Evolutionary conservation across 2,797 vertebrate genomes (phyloP), one percentile per base, ranked within the genome.

Genomic region (Coregonus ussuriensis): DNA sequence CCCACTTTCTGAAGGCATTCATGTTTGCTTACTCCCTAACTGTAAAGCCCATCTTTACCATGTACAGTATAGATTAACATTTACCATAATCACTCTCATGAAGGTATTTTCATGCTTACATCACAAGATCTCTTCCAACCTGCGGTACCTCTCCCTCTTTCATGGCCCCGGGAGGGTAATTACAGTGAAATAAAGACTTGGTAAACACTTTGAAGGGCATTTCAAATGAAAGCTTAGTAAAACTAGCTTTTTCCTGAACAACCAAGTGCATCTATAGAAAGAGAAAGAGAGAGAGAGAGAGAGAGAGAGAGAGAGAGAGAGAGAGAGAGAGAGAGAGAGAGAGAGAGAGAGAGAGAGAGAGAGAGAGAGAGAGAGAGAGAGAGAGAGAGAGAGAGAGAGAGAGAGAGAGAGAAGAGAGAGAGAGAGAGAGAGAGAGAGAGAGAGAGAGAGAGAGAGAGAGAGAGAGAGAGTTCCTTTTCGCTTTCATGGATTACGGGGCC

Each of bases 401-500:
- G 25, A 25, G 25, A 25, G 25, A 25, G 25, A 25, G 25, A 25
- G 25, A 25, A 25, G 25, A 25, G 25, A 25, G 25, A 25, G 25
- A 25, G 25, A 41, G 67, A 81, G 70, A 66, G 63, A 25, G 76
- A 29, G 35, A 21, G 35, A 14, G 77, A 80, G 83, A 82, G 71
- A 41, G 67, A 81, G 70, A 66, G 63, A 25, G 76, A 29, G 35
- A 21, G 35, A 14, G 77, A 80, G 83, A 82, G 71, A 41, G 67
- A 81, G 70, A 66, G 63, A 25, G 76, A 29, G 35, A 21, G 35
- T 6, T 13, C 80, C 87, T 86, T 90, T 89, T 86, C 88, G 84
- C 90, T 93, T 94, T 93, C 89, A 91, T 92, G 93, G 92, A 94
- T 94, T 94, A 93, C 81, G 78, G 76, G 51, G 82, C 84, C 72